A percentile compares a stretch with the other conserved stretches of the same genome.
phyloP scores from a whole-genome alignment of 2,888 invertebrate genomes.

The Poecilus cupreus region DNA sequence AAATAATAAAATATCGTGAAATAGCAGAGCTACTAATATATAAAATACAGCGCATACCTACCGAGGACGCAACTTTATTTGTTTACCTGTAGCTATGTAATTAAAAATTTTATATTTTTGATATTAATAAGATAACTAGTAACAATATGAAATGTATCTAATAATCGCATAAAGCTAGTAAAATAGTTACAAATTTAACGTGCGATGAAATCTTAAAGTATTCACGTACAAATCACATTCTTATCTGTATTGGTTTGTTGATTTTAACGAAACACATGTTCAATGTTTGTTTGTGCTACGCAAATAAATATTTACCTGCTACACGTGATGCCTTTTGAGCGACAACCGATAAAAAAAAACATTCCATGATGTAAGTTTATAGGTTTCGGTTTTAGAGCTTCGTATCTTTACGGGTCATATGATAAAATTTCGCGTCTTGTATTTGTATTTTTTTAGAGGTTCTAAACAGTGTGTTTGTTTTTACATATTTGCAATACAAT shows the following conservation, averaged over 20 bases:
- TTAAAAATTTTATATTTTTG: too few species aligned
- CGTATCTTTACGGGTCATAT: background rate
- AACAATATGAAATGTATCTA: too few species aligned
- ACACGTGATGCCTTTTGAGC: background rate
- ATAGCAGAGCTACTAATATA: too few species aligned
- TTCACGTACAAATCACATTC: background rate
- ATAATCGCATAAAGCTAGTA: too few species aligned
- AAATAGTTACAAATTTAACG: background rate
- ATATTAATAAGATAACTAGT: too few species aligned
- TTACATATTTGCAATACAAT: background rate
- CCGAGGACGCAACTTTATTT: too few species aligned
- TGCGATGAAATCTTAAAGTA: background rate
- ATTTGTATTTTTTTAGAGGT: background rate
- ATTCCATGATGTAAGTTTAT: conserved; percentile 6
- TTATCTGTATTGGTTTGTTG: background rate
- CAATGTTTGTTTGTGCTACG: background rate
- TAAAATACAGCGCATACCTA: too few species aligned
- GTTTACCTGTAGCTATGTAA: too few species aligned
- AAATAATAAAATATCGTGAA: too few species aligned
- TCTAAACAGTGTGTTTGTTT: background rate
- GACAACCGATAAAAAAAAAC: conserved; percentile 12
- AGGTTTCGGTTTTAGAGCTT: background rate
- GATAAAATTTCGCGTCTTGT: background rate
- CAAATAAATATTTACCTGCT: conserved; percentile 21
- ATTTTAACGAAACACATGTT: background rate